phyloP scores from a whole-genome alignment of 2,113 vertebrate species.

The Arothron firmamentum region DNA sequence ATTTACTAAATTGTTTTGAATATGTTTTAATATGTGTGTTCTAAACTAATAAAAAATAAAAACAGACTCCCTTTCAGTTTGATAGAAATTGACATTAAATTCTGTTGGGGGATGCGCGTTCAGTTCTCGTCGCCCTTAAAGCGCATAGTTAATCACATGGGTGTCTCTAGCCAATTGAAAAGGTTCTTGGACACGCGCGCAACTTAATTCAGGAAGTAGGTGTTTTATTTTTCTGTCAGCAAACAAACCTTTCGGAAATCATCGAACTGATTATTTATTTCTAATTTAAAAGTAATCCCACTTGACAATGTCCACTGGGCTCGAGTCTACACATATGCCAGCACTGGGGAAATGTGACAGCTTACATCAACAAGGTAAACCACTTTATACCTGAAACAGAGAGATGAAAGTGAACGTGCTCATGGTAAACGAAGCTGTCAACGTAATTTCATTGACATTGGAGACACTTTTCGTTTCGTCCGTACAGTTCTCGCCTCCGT shows the following conservation, averaged over 20 bases:
- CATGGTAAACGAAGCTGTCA: not conserved
- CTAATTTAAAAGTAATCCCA: not conserved
- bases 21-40: too few relatives aligned
- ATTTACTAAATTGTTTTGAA: too few relatives aligned
- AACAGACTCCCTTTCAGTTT: too few relatives aligned
- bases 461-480: not conserved
- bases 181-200: slow-evolving; percentile 37
- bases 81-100: too few relatives aligned
- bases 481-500: slow-evolving; percentile 69
- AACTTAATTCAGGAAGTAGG: slow-evolving; percentile 50
- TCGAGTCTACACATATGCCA: slow-evolving; percentile 3
- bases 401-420: not conserved
- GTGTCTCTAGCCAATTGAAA: slow-evolving; percentile 35
- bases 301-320: slow-evolving; percentile 33
- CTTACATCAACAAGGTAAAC: slow-evolving; percentile 67
- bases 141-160: not conserved
- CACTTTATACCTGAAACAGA: not conserved
- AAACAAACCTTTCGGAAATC: not conserved
- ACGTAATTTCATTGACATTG: not conserved
- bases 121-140: not conserved
- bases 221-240: not conserved
- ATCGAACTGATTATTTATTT: not conserved
- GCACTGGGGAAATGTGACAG: slow-evolving; percentile 50
- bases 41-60: too few relatives aligned
- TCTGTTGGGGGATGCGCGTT: not conserved